Evolutionary conservation across 2,888 invertebrate genomes (phyloP), one percentile per base, ranked within the genome.

Genomic region (Agrotis ipsilon): DNA sequence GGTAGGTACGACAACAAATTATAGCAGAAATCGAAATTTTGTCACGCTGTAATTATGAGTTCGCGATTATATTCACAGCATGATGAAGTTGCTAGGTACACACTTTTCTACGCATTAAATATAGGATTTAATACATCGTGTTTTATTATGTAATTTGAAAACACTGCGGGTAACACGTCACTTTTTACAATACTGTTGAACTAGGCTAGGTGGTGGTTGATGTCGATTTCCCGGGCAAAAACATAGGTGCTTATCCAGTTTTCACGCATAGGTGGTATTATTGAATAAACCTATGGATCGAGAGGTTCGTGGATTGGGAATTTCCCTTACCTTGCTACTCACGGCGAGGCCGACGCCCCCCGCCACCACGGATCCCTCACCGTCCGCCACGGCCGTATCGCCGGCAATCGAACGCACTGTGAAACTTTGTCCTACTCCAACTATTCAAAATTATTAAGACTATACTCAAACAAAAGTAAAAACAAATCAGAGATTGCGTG

Each of bases 271-370:
- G 0, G 54, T 57, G 59, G 48, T 18, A 59, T 59, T 75, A 48
- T 65, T 70, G 19, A 68, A 66, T 55, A 78, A 48, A 65, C 45
- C 70, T 61, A 61, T 75, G 21, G 39, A 49, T 46, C 21, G 58
- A 62, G 51, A 52, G 48, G 59, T 68, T 68, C 46, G 64, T 58
- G 57, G 54, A 64, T 61, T 71, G 27, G 68, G 58, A 51, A 66
- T 62, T 65, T 76, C 61, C 73, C 76, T 77, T 88, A 94, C 96
- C 94, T 96, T 96, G 90, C 94, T 96, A 91, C 92, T 94, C 96
- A 96, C 96, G 96, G 95, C 87, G 95, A 96, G 96, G 95, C 96
- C 93, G 89, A 92, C 94, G 94, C 95, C 95, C 89, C 92, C 95
- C 95, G 94, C 90, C 88, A 91, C 91, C 81, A 90, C 89, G 65